Evolutionary conservation across 1,140 invertebrate genomes (phyloP).

Genomic region (Portunus trituberculatus): DNA sequence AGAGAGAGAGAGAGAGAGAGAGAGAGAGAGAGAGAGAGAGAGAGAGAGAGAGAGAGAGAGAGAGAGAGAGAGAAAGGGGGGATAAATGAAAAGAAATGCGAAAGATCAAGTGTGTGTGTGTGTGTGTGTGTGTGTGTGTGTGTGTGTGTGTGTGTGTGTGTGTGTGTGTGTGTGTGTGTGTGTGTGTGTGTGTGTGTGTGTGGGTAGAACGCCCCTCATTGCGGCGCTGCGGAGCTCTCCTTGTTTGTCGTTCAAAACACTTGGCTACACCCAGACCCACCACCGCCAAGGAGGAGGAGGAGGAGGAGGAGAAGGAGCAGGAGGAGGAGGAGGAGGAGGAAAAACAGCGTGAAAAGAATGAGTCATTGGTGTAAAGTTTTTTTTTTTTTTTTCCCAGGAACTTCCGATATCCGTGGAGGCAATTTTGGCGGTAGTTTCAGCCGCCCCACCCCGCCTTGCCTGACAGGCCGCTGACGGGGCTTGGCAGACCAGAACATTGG

Average conservation of each 20-base stretch:
- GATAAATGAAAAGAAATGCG: no score
- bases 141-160: no score
- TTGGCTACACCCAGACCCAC: no score
- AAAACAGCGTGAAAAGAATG: neutral
- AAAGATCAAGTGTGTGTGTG: no score
- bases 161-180: neutral
- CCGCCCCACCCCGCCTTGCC: no score
- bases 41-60: constrained; percentile 21
- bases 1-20: neutral
- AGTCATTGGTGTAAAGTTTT: neutral
- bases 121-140: no score
- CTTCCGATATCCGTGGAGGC: no score
- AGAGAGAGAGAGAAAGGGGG: neutral
- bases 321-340: neutral
- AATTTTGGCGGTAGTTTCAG: no score
- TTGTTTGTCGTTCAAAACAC: neutral
- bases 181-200: constrained; percentile 1
- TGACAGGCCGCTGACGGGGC: no score
- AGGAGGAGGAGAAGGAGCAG: neutral
- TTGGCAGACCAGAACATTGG: no score
- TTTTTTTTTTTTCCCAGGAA: no score
- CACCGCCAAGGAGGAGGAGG: no score
- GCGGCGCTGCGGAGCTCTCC: neutral
- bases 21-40: neutral
- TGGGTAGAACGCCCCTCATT: neutral